Evolutionary conservation across 2,888 invertebrate genomes (phyloP).

Genomic region (Leistus spinibarbis): DNA sequence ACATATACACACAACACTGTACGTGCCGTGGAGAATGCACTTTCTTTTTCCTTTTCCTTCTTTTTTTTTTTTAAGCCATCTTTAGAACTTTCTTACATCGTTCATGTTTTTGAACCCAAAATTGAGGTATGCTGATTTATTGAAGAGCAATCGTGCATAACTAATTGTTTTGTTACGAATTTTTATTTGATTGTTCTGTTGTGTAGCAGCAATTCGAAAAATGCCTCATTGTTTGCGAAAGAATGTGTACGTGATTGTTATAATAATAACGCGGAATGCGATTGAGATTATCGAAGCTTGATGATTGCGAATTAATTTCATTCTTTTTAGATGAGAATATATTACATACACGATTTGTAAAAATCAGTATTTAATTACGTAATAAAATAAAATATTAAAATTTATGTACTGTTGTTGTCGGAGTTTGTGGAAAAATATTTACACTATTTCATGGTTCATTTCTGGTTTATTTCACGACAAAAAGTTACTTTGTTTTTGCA

Average conservation of each 20-base stretch:
- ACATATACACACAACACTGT: background rate
- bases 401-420: too few relatives aligned
- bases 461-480: too few relatives aligned
- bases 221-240: background rate
- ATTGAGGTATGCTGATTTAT: background rate
- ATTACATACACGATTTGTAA: background rate
- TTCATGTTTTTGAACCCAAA: background rate
- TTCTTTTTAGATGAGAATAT: background rate
- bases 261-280: background rate
- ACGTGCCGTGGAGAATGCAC: background rate
- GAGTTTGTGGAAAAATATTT: too few relatives aligned
- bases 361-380: too few relatives aligned
- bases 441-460: too few relatives aligned
- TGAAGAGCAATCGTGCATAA: background rate
- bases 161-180: background rate
- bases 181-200: background rate
- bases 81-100: background rate
- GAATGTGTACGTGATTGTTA: background rate
- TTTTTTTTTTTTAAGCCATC: background rate
- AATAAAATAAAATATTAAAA: too few relatives aligned
- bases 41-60: background rate
- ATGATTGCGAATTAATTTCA: background rate
- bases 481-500: too few relatives aligned
- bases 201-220: background rate
- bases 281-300: background rate